These are phyloP conservation scores for Cotesia vestalis DNA, from an alignment of 1,140 invertebrate genomes.

Conservation along the genomic window DNA sequence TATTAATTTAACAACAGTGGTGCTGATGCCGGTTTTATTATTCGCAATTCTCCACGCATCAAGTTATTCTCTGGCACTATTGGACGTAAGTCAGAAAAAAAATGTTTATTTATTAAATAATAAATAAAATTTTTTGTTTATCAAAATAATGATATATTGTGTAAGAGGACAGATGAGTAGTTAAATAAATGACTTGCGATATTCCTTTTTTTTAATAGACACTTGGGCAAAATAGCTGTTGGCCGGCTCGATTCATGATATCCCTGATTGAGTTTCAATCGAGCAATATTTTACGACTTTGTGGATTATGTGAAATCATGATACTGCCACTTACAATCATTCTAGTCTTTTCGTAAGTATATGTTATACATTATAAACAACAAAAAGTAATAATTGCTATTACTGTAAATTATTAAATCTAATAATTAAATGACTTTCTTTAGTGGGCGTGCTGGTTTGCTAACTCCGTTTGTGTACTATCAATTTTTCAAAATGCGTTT, in stretches of 20 bases:
- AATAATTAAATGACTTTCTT: not conserved
- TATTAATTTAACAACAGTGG: slow-evolving; percentile 73
- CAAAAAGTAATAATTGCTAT: not conserved
- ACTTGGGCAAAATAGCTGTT: slow-evolving; percentile 87
- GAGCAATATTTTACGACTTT: slow-evolving; percentile 84
- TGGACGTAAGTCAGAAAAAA: slow-evolving; percentile 81
- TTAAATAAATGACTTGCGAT: slow-evolving; percentile 43
- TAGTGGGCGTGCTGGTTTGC: slow-evolving; percentile 83
- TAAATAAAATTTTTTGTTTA: not conserved
- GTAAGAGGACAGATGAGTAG: slow-evolving; percentile 17
- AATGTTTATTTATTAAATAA: slow-evolving; percentile 33
- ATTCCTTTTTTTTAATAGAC: slow-evolving; percentile 70
- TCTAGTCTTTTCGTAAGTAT: slow-evolving; percentile 86
- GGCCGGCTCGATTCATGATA: slow-evolving; percentile 85
- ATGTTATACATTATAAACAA: not conserved
- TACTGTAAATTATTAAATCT: not conserved
- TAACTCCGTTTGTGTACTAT: slow-evolving; percentile 94
- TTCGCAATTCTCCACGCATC: slow-evolving; percentile 92
- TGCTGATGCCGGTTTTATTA: slow-evolving; percentile 86
- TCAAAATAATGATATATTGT: slow-evolving; percentile 31
- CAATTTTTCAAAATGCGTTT: slow-evolving; percentile 91
- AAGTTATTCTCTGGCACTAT: slow-evolving; percentile 85
- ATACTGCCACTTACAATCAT: slow-evolving; percentile 87
- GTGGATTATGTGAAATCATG: slow-evolving; percentile 90
- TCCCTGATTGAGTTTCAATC: slow-evolving; percentile 88